Evolutionary conservation across 2,888 invertebrate species (phyloP).

Genomic region (Athripsodes cinereus): DNA sequence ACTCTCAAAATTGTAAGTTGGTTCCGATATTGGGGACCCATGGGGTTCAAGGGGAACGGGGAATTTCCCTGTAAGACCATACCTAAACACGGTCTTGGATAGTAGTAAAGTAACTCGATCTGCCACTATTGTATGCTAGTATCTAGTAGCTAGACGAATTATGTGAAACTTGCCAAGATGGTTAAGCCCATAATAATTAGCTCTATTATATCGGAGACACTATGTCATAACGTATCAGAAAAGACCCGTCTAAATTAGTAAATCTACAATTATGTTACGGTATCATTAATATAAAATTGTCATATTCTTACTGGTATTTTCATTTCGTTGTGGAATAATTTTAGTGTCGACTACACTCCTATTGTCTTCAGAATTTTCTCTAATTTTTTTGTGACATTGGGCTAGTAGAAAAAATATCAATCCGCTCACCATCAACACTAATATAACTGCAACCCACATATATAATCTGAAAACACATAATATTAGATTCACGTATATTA

Average conservation of each 20-base stretch:
- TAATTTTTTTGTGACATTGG: constrained; percentile 47
- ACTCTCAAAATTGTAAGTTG: too few relatives aligned
- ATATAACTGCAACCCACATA: constrained; percentile 70
- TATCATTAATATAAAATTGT: neutral
- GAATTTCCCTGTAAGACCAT: too few relatives aligned
- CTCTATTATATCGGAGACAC: too few relatives aligned
- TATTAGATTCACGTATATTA: neutral
- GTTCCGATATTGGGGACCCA: too few relatives aligned
- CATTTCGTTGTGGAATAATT: constrained; percentile 7
- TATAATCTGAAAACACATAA: constrained; percentile 46
- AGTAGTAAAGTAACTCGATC: too few relatives aligned
- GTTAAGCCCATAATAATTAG: too few relatives aligned
- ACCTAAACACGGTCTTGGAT: too few relatives aligned
- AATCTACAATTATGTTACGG: neutral
- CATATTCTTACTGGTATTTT: neutral
- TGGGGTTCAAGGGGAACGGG: too few relatives aligned
- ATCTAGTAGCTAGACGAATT: too few relatives aligned
- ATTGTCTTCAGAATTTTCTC: constrained; percentile 25
- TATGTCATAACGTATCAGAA: too few relatives aligned
- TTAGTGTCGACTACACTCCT: neutral
- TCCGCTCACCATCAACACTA: constrained; percentile 61
- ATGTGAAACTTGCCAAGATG: too few relatives aligned
- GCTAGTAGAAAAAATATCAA: constrained; percentile 61
- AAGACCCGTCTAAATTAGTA: neutral
- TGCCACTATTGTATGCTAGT: too few relatives aligned